phyloP scores from a whole-genome alignment of 1,140 invertebrate species.

The Brachionus manjavacas region DNA sequence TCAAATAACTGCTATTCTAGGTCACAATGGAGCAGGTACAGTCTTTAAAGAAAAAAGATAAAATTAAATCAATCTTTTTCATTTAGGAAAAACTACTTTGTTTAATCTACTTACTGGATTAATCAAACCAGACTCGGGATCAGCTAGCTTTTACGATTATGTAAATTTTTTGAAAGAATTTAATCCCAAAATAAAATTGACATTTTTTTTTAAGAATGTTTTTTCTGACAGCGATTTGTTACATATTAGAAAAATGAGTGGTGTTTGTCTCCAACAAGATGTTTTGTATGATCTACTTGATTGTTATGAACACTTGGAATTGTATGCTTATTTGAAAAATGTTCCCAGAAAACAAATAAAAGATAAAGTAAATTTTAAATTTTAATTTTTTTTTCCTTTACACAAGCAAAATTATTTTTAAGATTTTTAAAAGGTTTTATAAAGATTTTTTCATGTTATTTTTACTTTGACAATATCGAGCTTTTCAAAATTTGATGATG shows the following conservation, averaged over 20 bases:
- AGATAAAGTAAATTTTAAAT: conserved; percentile 11
- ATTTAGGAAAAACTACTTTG: conserved; percentile 59
- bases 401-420: no score
- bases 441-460: no score
- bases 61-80: neutral
- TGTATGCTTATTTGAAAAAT: conserved; percentile 44
- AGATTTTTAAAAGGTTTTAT: no score
- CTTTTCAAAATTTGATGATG: no score
- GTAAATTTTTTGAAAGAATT: neutral
- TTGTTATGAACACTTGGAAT: conserved; percentile 71
- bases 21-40: conserved; percentile 68
- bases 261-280: conserved; percentile 64
- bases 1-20: conserved; percentile 74
- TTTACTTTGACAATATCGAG: no score
- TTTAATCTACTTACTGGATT: conserved; percentile 70
- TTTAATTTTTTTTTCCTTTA: neutral
- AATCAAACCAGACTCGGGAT: neutral
- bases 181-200: no score
- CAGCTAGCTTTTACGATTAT: neutral
- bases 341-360: conserved; percentile 9
- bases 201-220: conserved; percentile 56
- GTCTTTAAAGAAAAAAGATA: neutral
- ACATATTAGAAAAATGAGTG: conserved; percentile 62
- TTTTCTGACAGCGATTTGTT: conserved; percentile 67
- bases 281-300: conserved; percentile 60